Evolutionary conservation across 2,888 invertebrate species (phyloP).

Genomic region (Clitarchus hookeri): DNA sequence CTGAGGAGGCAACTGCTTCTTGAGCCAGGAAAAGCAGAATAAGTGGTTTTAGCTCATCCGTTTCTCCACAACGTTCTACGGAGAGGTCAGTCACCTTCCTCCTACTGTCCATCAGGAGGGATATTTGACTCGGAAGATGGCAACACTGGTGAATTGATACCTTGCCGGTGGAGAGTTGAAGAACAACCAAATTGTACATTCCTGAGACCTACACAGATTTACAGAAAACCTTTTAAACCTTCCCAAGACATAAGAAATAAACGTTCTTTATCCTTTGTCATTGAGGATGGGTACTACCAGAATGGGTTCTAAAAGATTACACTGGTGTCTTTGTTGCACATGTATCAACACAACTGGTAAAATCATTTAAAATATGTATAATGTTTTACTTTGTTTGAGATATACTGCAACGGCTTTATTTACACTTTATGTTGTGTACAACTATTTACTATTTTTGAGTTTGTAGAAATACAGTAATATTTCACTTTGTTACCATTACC

Average conservation of each 20-base stretch:
- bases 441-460: too few relatives aligned
- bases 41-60: neutral
- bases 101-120: neutral
- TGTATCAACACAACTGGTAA: neutral
- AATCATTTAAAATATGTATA: too few relatives aligned
- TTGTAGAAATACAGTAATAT: too few relatives aligned
- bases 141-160: neutral
- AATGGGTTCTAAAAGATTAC: neutral
- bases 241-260: neutral
- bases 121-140: neutral
- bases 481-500: too few relatives aligned
- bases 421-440: too few relatives aligned
- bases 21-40: neutral
- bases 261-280: neutral
- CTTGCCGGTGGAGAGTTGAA: neutral
- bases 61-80: neutral
- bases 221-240: neutral
- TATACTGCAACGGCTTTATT: too few relatives aligned
- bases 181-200: neutral
- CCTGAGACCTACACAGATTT: neutral
- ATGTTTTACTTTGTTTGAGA: too few relatives aligned
- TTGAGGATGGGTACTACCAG: neutral
- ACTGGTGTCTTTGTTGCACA: neutral
- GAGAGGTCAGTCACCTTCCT: neutral
- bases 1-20: neutral